Evolutionary conservation across 2,113 vertebrate species (phyloP), one percentile per base, ranked within the genome.

Genomic region (Spilogale gracilis): DNA sequence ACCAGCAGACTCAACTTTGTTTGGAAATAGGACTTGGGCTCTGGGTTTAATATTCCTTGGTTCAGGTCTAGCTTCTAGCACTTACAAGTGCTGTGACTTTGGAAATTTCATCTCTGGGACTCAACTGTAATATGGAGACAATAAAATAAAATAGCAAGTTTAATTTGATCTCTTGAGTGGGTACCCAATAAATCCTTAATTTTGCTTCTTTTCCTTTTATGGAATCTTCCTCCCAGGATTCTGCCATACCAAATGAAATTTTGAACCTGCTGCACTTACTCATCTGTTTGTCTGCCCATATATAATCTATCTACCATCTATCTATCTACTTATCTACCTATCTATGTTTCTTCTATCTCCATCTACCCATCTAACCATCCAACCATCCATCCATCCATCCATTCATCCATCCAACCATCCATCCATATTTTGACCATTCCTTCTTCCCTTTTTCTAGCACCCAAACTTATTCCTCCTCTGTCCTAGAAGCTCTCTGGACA

Each of bases 121-220:
- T 87, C 67, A 80, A 5, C 16, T 32, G 7, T 78, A 67, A 88
- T 69, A 71, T n/a, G 20, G 38, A 43, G 48, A 74, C 50, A 81
- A 94, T 91, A 76, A 80, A 69, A 92, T 67, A 91, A 95, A 90
- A 78, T 13, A 88, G 48, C 52, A 92, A 90, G 38, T 74, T 92
- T 2, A 38, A 84, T 81, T 9, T 93, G 18, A 90, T 27, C 25
- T 80, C 27, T 32, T 9, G 9, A 80, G 38, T 83, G 85, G 67
- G 5, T 23, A n/a, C 4, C 16, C 16, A 50, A 45, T 43, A 73
- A 20, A 79, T 13, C 92, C 85, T 63, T 45, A 58, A 6, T 73
- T 89, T 1, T 2, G 13, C 4, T 56, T 91, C 13, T 38, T 69
- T 95, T 84, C 30, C n/a, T 65, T 67, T 73, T 94, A 18, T 18